Conservation (phyloP, 2,888 invertebrate species). For the Volucella inflata region DNA sequence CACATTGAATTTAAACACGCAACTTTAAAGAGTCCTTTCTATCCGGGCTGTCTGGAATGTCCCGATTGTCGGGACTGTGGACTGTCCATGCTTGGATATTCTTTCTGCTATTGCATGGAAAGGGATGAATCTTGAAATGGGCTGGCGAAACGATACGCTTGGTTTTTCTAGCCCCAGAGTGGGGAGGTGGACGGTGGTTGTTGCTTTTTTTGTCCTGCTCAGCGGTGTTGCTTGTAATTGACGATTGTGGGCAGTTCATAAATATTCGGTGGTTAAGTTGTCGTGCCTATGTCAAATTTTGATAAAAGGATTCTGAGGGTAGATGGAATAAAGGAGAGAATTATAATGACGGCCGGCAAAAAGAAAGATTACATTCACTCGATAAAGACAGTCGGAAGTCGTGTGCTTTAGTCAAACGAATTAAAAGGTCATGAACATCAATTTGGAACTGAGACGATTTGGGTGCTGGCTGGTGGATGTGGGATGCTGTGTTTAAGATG, state of each 20-base stretch:
- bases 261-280: conserved; percentile 73
- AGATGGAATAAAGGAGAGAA: conserved; percentile 10
- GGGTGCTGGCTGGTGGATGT: background rate
- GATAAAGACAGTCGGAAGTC: conserved; percentile 27
- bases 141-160: too few species aligned
- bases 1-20: conserved; percentile 64
- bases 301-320: conserved; percentile 23
- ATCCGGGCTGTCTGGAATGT: background rate
- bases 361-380: conserved; percentile 36
- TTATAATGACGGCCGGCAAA: conserved; percentile 40
- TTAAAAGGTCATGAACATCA: conserved; percentile 52
- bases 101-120: too few species aligned
- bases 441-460: conserved; percentile 12
- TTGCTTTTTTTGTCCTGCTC: conserved; percentile 21
- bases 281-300: conserved; percentile 73
- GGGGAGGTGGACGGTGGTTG: conserved; percentile 10
- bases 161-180: too few species aligned
- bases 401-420: conserved; percentile 31
- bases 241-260: conserved; percentile 69
- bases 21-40: conserved; percentile 50
- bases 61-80: too few species aligned
- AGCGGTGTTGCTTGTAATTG: conserved; percentile 58
- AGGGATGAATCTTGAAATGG: too few species aligned
- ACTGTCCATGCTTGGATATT: too few species aligned
- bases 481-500: background rate